Conservation (phyloP, 1,140 invertebrate species). For the Delia radicum region DNA sequence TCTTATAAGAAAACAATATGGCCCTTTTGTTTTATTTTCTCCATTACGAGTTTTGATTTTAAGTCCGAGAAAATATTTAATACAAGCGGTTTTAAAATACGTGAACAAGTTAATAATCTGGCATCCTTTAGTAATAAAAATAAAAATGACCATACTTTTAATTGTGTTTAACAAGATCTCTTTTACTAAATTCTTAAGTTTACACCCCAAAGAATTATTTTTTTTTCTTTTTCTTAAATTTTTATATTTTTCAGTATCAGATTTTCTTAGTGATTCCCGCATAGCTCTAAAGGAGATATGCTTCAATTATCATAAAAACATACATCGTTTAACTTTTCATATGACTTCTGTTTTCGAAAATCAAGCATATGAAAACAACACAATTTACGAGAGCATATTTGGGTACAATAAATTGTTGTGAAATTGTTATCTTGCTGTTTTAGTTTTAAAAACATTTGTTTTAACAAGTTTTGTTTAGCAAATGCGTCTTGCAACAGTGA, state of each 20-base stretch:
- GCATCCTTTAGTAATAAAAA: neutral
- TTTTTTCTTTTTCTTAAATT: no score
- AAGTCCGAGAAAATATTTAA: no score
- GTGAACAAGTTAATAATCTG: neutral
- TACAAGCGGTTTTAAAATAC: no score
- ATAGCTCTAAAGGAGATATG: neutral
- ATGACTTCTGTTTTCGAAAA: slow-evolving; percentile 3
- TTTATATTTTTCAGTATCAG: neutral
- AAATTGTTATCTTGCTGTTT: slow-evolving; percentile 17
- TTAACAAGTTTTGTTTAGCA: slow-evolving; percentile 13
- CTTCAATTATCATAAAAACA: neutral
- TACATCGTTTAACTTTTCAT: neutral
- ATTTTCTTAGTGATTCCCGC: neutral
- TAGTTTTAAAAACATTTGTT: slow-evolving; percentile 21
- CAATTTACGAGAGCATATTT: neutral
- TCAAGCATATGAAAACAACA: neutral
- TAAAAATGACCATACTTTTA: neutral
- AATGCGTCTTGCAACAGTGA: neutral
- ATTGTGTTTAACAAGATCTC: neutral
- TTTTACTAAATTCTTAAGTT: neutral
- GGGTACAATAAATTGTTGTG: neutral
- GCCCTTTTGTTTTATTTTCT: no score
- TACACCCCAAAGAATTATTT: neutral
- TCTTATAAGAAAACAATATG: no score
- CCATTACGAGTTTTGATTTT: no score